These are phyloP conservation scores for Trichacis sp. DNA, from an alignment of 2,888 invertebrate species.

Conservation along the genomic window DNA sequence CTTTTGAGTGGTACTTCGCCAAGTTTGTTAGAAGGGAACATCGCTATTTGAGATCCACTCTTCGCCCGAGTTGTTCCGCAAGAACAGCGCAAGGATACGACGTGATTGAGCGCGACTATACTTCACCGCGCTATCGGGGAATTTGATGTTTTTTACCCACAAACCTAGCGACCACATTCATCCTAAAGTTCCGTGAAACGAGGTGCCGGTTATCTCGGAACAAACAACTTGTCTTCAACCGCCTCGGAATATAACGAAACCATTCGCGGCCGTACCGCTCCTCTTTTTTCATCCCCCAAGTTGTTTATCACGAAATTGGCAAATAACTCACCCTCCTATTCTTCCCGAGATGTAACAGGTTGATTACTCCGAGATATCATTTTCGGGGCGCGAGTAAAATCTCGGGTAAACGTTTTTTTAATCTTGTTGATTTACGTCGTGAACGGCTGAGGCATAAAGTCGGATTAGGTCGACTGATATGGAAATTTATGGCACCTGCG, in stretches of 20 bases:
- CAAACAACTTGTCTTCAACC: conserved; percentile 27
- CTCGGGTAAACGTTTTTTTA: not conserved
- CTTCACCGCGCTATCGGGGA: conserved; percentile 40
- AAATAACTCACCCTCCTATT: not conserved
- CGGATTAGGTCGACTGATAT: conserved; percentile 19
- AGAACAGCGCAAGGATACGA: conserved; percentile 26
- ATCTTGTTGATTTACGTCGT: not conserved
- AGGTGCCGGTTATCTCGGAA: conserved; percentile 35
- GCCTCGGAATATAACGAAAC: conserved; percentile 23
- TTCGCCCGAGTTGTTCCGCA: conserved; percentile 36
- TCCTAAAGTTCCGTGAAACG: conserved; percentile 42
- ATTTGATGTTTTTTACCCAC: conserved; percentile 38
- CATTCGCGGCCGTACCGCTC: not conserved
- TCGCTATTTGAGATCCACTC: conserved; percentile 33
- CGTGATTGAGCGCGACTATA: conserved; percentile 40
- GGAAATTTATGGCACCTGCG: conserved; percentile 26
- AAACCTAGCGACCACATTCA: conserved; percentile 35
- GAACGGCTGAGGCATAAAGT: not conserved
- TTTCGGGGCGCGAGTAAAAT: not conserved
- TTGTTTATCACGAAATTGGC: not conserved
- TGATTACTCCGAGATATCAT: not conserved
- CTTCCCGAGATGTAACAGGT: not conserved
- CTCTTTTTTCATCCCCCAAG: not conserved
- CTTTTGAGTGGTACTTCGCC: too few relatives aligned
- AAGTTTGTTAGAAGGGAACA: conserved; percentile 36